Percentiles rank a stretch among this genome's conserved stretches.
These are phyloP conservation scores for Phrynocephalus versicolor DNA, from an alignment of 2,113 vertebrate species.

Conservation along the genomic window DNA sequence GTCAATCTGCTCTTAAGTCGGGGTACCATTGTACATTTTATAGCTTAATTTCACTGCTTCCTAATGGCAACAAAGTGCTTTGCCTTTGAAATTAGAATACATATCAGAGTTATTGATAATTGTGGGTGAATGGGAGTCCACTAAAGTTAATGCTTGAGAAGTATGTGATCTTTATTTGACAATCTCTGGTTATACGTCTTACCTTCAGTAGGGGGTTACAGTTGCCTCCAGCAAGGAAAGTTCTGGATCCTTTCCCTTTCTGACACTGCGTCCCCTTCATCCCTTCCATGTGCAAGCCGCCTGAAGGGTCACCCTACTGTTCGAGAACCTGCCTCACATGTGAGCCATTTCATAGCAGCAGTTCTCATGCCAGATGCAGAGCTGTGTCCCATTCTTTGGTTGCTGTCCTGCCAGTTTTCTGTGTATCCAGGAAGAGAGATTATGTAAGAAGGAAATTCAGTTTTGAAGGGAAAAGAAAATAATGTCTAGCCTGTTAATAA, in stretches of 20 bases:
- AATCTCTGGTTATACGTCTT: neutral
- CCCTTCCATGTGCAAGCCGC: neutral
- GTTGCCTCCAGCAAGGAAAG: neutral
- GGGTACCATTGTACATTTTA: too few relatives aligned
- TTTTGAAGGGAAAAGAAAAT: neutral
- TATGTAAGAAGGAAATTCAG: slow-evolving; percentile 11
- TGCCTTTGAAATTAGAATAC: neutral
- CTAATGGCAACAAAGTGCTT: neutral
- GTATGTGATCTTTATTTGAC: neutral
- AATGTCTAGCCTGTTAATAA: slow-evolving; percentile 1
- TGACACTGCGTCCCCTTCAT: neutral
- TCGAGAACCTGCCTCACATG: neutral
- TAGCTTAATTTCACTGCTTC: neutral
- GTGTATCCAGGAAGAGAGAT: neutral
- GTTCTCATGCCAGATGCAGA: neutral
- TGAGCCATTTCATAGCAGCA: neutral
- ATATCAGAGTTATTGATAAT: neutral
- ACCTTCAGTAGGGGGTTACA: neutral
- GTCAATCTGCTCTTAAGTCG: too few relatives aligned
- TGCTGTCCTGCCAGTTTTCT: slow-evolving; percentile 3
- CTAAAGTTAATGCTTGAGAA: neutral
- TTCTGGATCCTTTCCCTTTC: neutral
- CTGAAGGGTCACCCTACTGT: neutral
- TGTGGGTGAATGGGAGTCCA: neutral
- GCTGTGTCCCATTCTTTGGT: neutral